Evolutionary conservation across 2,888 invertebrate genomes (phyloP).

Genomic region (Thelaira solivaga): DNA sequence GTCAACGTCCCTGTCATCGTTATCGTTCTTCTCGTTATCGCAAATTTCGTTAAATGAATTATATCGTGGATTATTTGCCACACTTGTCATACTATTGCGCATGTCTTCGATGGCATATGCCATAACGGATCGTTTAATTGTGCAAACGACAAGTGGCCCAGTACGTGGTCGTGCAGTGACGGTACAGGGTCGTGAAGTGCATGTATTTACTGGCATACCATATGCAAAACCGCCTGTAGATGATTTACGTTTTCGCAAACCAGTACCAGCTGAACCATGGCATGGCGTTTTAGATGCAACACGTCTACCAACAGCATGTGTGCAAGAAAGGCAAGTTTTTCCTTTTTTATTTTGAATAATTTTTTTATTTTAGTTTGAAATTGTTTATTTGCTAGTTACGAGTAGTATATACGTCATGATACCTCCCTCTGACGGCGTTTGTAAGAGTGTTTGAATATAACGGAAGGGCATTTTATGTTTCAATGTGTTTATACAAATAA

Average conservation of each 20-base stretch:
- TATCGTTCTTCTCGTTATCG: conserved; percentile 15
- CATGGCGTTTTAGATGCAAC: conserved; percentile 90
- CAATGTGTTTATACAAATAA: too few species aligned
- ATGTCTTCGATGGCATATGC: conserved; percentile 72
- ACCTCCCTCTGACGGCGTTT: too few species aligned
- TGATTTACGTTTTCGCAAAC: conserved; percentile 89
- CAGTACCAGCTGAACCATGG: conserved; percentile 92
- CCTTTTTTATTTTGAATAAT: too few species aligned
- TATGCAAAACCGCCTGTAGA: conserved; percentile 94
- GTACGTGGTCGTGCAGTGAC: conserved; percentile 88
- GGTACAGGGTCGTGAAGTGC: conserved; percentile 90
- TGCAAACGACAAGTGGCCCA: conserved; percentile 89
- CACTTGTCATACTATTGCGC: conserved; percentile 70
- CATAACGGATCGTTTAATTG: conserved; percentile 84
- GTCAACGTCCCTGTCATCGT: conserved; percentile 1
- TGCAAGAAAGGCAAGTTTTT: conserved; percentile 83
- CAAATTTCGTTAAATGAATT: conserved; percentile 45
- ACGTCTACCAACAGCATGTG: conserved; percentile 89
- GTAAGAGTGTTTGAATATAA: too few species aligned
- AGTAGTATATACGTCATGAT: too few species aligned
- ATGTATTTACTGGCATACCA: conserved; percentile 92
- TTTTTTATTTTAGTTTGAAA: too few species aligned
- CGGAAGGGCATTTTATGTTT: too few species aligned
- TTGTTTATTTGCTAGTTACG: too few species aligned
- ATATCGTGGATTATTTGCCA: conserved; percentile 64